phyloP scores from a whole-genome alignment of 2,888 invertebrate species.

The Peribatodes rhomboidaria region DNA sequence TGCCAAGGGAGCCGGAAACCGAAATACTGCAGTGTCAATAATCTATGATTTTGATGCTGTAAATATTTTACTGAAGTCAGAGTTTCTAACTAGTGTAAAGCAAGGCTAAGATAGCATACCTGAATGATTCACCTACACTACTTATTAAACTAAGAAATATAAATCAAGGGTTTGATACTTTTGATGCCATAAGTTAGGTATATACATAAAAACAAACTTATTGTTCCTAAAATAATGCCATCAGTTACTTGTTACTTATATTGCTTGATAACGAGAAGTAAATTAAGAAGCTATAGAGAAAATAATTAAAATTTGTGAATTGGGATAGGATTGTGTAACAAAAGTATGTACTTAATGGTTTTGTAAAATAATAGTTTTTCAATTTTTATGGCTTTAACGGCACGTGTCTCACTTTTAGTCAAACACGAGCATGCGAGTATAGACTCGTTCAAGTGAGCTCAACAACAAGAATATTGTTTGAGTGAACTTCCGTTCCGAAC shows the following conservation, averaged over 20 bases:
- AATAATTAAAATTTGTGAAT: no score
- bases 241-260: no score
- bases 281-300: no score
- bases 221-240: no score
- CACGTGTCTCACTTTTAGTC: neutral
- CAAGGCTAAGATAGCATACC: no score
- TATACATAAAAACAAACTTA: no score
- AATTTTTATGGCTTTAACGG: neutral
- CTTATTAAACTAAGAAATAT: no score
- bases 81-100: neutral
- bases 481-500: neutral
- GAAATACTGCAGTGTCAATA: constrained; percentile 16
- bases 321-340: no score
- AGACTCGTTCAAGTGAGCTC: neutral
- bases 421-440: neutral
- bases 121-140: no score
- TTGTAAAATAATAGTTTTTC: neutral
- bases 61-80: neutral
- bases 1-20: constrained; percentile 24
- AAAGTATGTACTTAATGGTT: neutral
- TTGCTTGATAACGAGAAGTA: no score
- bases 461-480: neutral
- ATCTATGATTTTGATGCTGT: constrained; percentile 7
- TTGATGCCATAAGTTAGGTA: no score
- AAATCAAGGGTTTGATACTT: no score